Base-by-base conservation (phyloP, 2,888 invertebrate species). In the Heliconius ethilla region DNA sequence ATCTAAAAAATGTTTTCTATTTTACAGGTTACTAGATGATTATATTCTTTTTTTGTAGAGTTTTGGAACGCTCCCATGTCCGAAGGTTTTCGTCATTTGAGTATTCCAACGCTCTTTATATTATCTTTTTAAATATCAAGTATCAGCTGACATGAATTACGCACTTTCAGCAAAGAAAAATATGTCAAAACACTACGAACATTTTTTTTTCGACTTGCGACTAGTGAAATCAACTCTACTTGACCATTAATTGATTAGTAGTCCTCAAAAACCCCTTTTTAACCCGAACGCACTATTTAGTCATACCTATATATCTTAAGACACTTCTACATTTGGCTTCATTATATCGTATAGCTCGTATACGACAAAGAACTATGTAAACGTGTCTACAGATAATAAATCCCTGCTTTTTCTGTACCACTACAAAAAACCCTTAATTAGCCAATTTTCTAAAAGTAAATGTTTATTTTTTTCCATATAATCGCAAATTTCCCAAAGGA, bases 161-260 rank as follows among this genome's bases (percentile, higher is more conserved):
- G 94, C 94, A 94, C 94, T 94, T 94, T 94, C 94, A 94, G 94
- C 94, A 94, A 94, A 94, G 94, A 95, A 95, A 95, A 95, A 94
- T 92, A 94, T 94, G 95, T 95, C 95, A 95, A 95, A 95, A 95
- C 95, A 94, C 95, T 94, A 95, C 94, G 88, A 93, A 93, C 94
- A 90, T 55, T 91, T 92, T 91, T 88, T 92, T 91, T 92, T 93
- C 93, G 91, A 92, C 93, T 91, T 93, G 94, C 94, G 92, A 94
- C 94, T 95, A 94, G 93, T 92, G 92, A 94, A 95, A 94, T 94
- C 94, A 95, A 95, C 95, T 94, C 95, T 93, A 95, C 94, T 92
- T 90, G 92, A 93, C 94, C 93, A 92, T 94, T 91, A 89, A 91
- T 91, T 91, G 91, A 91, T 91, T 90, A 90, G 89, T 89, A 89